These are phyloP conservation scores for Pardosa pseudoannulata DNA, from an alignment of 2,888 invertebrate species.

Conservation along the genomic window DNA sequence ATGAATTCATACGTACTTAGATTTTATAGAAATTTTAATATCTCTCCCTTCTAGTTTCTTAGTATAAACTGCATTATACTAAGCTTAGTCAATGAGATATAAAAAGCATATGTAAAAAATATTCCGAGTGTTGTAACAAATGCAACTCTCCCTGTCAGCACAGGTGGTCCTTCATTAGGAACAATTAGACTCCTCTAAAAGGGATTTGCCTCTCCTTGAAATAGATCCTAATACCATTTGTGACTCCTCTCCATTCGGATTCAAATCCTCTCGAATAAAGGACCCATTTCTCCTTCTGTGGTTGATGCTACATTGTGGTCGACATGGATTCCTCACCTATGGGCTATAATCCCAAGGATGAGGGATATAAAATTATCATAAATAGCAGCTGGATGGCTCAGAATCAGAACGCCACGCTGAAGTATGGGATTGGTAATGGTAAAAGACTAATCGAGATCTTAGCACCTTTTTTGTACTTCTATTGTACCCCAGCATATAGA, in stretches of 20 bases:
- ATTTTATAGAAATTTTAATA: too few relatives aligned
- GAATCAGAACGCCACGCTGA: conserved; percentile 31
- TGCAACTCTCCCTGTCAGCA: background rate
- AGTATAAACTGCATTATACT: too few relatives aligned
- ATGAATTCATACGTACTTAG: too few relatives aligned
- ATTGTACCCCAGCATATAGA: background rate
- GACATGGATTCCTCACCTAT: conserved; percentile 31
- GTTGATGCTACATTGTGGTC: conserved; percentile 36
- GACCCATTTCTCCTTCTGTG: conserved; percentile 12
- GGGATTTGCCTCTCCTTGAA: conserved; percentile 32
- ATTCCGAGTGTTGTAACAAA: too few relatives aligned
- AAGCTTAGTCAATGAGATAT: too few relatives aligned
- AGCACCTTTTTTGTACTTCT: conserved; percentile 23
- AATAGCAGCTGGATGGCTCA: conserved; percentile 58
- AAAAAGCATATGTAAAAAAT: too few relatives aligned
- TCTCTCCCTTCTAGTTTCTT: too few relatives aligned
- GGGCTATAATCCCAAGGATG: conserved; percentile 43
- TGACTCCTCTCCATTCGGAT: conserved; percentile 5
- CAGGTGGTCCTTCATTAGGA: conserved; percentile 54
- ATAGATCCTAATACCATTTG: conserved; percentile 54
- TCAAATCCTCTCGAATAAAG: conserved; percentile 19
- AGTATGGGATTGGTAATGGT: conserved; percentile 38
- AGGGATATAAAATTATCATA: conserved; percentile 67
- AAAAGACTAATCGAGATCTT: conserved; percentile 52
- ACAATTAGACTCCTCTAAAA: conserved; percentile 39